Evolutionary conservation across 2,113 vertebrate species (phyloP).

Genomic region (Bambusicola thoracicus): DNA sequence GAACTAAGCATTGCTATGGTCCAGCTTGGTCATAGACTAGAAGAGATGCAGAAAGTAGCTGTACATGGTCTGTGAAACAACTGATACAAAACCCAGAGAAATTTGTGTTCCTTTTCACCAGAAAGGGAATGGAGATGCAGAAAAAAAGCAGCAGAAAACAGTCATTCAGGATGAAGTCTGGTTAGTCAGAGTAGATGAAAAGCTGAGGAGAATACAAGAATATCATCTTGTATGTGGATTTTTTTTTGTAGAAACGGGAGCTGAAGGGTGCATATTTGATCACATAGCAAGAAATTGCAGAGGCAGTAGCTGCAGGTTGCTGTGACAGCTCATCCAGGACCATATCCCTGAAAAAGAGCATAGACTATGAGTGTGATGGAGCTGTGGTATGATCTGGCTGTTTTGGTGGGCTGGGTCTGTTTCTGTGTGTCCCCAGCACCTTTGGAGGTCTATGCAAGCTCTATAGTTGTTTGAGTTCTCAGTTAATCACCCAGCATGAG

Average conservation of each 20-base stretch:
- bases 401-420: neutral
- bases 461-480: neutral
- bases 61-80: neutral
- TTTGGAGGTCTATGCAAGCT: neutral
- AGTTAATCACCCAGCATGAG: neutral
- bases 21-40: neutral
- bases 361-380: neutral
- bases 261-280: neutral
- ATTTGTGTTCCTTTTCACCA: neutral
- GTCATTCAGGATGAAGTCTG: neutral
- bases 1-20: neutral
- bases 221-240: fast-evolving
- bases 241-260: neutral
- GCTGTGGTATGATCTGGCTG: neutral
- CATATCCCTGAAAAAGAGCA: neutral
- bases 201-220: neutral
- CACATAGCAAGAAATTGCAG: neutral
- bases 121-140: neutral
- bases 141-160: neutral
- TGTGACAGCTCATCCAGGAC: neutral
- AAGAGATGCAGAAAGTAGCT: neutral
- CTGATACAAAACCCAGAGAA: neutral
- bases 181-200: neutral
- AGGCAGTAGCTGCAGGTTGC: neutral
- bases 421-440: neutral